Conservation (phyloP, 2,888 invertebrate genomes). For the Eubasilissa splendida region DNA sequence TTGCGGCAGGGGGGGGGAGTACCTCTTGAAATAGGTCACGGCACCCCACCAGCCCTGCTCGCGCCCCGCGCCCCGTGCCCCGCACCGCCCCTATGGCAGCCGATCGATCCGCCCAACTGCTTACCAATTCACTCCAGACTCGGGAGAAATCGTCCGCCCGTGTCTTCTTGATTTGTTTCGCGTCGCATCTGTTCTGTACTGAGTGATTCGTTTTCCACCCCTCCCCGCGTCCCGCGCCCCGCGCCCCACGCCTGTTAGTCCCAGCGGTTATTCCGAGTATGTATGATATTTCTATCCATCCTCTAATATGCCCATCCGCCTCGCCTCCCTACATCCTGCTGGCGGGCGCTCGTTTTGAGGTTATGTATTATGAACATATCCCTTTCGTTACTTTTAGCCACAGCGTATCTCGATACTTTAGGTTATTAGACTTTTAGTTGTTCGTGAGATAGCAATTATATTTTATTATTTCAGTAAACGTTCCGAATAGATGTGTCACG, state of each 20-base stretch:
- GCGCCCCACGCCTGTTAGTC: background rate
- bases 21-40: conserved; percentile 40
- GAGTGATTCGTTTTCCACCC: conserved; percentile 14
- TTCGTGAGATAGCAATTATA: too few relatives aligned
- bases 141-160: conserved; percentile 22
- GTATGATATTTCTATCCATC: too few relatives aligned
- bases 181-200: conserved; percentile 11
- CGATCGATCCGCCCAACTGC: conserved; percentile 31
- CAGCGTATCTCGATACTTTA: too few relatives aligned
- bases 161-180: conserved; percentile 6
- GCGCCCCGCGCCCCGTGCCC: background rate
- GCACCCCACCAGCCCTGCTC: background rate
- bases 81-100: background rate
- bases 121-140: conserved; percentile 30
- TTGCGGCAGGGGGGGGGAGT: conserved; percentile 14
- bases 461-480: too few relatives aligned
- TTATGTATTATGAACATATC: background rate
- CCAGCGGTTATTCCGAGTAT: too few relatives aligned
- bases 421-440: too few relatives aligned
- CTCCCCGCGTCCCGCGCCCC: background rate
- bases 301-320: too few relatives aligned
- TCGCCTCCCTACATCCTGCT: too few relatives aligned
- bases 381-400: too few relatives aligned
- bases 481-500: too few relatives aligned
- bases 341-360: conserved; percentile 1